Conservation (phyloP, 2,888 invertebrate genomes). For the Eupithecia subfuscata region DNA sequence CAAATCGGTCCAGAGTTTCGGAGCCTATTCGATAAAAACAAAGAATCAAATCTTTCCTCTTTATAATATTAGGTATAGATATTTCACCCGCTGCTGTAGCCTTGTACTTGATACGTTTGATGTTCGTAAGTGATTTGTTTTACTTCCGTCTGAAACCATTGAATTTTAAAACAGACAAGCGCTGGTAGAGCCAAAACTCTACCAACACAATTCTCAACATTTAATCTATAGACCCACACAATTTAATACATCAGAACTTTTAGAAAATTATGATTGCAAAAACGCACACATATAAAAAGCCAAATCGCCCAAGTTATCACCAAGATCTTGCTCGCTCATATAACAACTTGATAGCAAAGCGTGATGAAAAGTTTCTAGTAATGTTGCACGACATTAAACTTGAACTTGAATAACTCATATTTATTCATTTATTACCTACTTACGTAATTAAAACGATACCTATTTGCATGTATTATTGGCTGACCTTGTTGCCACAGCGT, state of each 20-base stretch:
- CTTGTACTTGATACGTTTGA: no score
- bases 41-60: no score
- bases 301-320: not conserved
- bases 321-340: not conserved
- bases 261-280: not conserved
- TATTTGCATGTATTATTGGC: conserved; percentile 2
- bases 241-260: not conserved
- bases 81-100: no score
- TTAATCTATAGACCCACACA: not conserved
- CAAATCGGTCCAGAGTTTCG: no score
- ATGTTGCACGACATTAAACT: conserved; percentile 25
- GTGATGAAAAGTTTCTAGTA: not conserved
- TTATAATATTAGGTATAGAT: no score
- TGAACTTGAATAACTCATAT: conserved; percentile 17
- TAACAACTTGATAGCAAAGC: not conserved
- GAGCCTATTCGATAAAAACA: no score
- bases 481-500: not conserved
- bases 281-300: not conserved
- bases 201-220: not conserved
- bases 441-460: conserved; percentile 14
- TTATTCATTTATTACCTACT: conserved; percentile 5
- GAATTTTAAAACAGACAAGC: no score
- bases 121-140: no score
- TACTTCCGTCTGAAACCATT: no score
- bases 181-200: no score